Base-by-base conservation (phyloP, 2,888 invertebrate species). In the Tenthredo scrophulariae region DNA sequence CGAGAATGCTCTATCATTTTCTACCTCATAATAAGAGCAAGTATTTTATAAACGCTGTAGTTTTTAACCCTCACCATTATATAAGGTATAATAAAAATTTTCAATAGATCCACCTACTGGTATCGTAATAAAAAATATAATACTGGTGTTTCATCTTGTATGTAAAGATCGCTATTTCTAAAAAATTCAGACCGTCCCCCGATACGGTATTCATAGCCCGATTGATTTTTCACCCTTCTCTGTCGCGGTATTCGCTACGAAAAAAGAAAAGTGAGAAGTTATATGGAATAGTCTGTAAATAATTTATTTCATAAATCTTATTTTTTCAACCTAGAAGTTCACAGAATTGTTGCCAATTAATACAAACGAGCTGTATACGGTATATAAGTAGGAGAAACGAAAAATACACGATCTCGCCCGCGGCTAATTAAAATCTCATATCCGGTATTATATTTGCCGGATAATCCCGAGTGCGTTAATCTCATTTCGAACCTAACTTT, bases 191-290 rank as follows among this genome's bases (percentile, higher is more conserved):
- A 26, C 54, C 46, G 54, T 77, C 50, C 77, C 50, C 18, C 77
- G 77, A 77, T 77, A 77, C 50, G 77, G 77, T 77, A 77, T 77
- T 77, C 77, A 77, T 77, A 50, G 77, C 50, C 77, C 77, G 54
- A 77, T 54, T 77, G 77, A 77, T 77, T 77, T 77, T 77, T 54
- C 77, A 77, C 77, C 77, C 77, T 54, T 29, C 77, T 77, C 77
- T 77, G 29, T 54, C 77, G 50, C 54, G 77, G 29, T 77, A 33
- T 77, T 77, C 77, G 18, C 29, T 77, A 77, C 46, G 33, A 50
- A 29, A 33, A 77, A 54, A 29, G n/a, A 33, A 33, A 29, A 50
- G 29, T 50, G 29, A 18, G 50, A 77, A 77, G 33, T 33, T 75
- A 43, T 75, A 50, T 50, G 50, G 33, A 54, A 50, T 77, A 77